Percentiles rank a stretch among this genome's conserved stretches.
phyloP scores from a whole-genome alignment of 2,797 vertebrate genomes.

The Peromyscus nudipes region DNA sequence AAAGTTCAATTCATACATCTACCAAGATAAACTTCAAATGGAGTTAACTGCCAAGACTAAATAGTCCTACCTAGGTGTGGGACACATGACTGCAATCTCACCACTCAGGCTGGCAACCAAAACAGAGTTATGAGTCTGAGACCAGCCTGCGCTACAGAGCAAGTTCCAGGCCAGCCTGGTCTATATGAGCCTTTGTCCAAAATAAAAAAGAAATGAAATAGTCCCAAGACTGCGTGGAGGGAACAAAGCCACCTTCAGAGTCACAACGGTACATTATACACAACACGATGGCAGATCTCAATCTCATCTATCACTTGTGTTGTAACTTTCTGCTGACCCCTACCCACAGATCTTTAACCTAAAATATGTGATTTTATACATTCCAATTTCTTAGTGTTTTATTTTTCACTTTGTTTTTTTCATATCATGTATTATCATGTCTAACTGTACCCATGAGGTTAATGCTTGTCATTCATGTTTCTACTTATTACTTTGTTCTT shows the following conservation, averaged over 20 bases:
- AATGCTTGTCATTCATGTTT: constrained; percentile 17
- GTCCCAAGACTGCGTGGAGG: background rate
- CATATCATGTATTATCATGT: background rate
- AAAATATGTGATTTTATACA: constrained; percentile 41
- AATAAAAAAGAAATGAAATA: background rate
- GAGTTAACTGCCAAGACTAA: constrained; percentile 58
- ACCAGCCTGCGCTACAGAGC: background rate
- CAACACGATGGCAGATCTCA: background rate
- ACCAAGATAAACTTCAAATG: constrained; percentile 10
- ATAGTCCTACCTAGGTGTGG: background rate
- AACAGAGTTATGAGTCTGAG: background rate
- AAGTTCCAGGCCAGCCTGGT: background rate
- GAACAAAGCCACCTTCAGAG: background rate
- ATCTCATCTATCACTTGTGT: background rate
- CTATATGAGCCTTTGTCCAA: background rate
- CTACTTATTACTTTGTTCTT: background rate
- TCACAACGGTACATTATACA: background rate
- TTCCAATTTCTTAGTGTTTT: constrained; percentile 41
- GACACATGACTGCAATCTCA: background rate
- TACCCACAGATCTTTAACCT: background rate
- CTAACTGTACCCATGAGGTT: background rate
- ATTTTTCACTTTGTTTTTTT: constrained; percentile 42
- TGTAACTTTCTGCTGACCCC: constrained; percentile 6
- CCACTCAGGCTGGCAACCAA: background rate
- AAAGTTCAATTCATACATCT: constrained; percentile 18